phyloP scores from a whole-genome alignment of 37 sponge, comb jelly and placozoan species.

The Hormiphora californensis region DNA sequence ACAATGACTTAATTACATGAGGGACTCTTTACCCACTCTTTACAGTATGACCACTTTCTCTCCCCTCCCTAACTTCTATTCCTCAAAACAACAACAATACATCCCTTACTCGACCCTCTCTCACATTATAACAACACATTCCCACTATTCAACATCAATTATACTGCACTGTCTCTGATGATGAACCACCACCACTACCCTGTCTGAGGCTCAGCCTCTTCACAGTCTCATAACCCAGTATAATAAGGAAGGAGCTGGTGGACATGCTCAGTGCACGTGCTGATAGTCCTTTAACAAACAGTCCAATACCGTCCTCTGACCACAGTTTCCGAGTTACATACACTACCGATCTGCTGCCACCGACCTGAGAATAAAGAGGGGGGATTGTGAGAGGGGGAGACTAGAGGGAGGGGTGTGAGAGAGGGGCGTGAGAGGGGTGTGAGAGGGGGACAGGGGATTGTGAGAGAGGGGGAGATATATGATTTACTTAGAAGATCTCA shows the following conservation, averaged over 20 bases:
- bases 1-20: too few species aligned
- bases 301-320: constrained; percentile 69
- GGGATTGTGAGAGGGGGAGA: constrained; percentile 2
- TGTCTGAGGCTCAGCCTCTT: constrained; percentile 70
- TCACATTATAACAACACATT: too few species aligned
- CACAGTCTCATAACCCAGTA: constrained; percentile 81
- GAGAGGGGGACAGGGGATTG: not conserved
- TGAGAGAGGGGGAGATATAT: not conserved
- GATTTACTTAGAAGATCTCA: not conserved
- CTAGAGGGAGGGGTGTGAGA: not conserved
- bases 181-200: too few species aligned
- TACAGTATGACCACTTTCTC: too few species aligned
- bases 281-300: constrained; percentile 74
- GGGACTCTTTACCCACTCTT: too few species aligned
- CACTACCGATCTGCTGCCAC: constrained; percentile 56
- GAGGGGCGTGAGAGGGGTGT: not conserved
- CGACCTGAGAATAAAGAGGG: constrained; percentile 58
- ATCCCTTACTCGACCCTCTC: too few species aligned
- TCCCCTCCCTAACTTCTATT: too few species aligned
- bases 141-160: too few species aligned
- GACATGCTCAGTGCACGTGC: constrained; percentile 69
- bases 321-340: constrained; percentile 60
- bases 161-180: too few species aligned
- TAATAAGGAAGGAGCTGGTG: constrained; percentile 69
- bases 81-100: too few species aligned